Evolutionary conservation across 2,888 invertebrate species (phyloP).

Genomic region (Psylliodes chrysocephalus): DNA sequence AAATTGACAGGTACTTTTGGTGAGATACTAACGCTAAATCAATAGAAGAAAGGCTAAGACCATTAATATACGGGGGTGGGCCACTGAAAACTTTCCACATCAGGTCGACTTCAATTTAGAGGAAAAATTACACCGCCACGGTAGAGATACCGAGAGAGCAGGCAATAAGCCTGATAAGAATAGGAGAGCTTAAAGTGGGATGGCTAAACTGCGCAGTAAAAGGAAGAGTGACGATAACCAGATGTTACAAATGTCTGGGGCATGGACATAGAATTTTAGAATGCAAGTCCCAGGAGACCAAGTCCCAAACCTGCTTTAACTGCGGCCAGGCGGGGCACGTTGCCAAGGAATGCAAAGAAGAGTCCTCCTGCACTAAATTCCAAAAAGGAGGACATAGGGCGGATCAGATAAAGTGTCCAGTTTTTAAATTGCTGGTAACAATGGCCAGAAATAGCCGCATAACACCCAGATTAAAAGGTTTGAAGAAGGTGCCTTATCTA

Average conservation of each 20-base stretch:
- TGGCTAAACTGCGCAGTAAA: constrained; percentile 17
- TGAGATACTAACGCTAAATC: too few relatives aligned
- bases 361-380: neutral
- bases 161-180: neutral
- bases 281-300: too few relatives aligned
- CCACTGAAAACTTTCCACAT: too few relatives aligned
- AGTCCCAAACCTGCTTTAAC: neutral
- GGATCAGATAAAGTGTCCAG: constrained; percentile 9
- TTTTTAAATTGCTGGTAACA: constrained; percentile 4
- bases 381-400: constrained; percentile 1
- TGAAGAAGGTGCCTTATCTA: too few relatives aligned
- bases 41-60: too few relatives aligned
- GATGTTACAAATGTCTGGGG: constrained; percentile 25
- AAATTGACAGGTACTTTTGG: too few relatives aligned
- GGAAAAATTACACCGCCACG: constrained; percentile 4
- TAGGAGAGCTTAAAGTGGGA: constrained; percentile 22
- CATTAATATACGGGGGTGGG: too few relatives aligned
- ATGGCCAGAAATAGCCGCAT: neutral
- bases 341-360: neutral
- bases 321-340: constrained; percentile 5
- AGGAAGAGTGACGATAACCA: constrained; percentile 5
- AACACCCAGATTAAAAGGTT: neutral
- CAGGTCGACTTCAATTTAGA: too few relatives aligned
- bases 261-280: constrained; percentile 25
- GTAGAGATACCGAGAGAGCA: constrained; percentile 3